Percentiles rank a stretch among this genome's conserved stretches.
Evolutionary conservation across 2,888 invertebrate genomes (phyloP).

Genomic region (Julus scandinavius): DNA sequence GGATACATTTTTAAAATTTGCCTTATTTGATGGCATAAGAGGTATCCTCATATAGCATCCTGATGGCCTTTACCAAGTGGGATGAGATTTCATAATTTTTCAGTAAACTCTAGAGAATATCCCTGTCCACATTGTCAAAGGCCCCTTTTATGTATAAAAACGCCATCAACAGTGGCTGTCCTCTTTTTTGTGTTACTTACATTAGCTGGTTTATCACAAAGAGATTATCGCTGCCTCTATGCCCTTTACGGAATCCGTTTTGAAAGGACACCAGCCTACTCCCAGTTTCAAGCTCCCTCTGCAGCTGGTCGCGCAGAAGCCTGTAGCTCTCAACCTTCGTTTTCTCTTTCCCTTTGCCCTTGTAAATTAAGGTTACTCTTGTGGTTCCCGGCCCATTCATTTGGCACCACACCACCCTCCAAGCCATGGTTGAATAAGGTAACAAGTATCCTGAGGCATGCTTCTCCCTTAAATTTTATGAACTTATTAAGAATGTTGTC

Average conservation of each 20-base stretch:
- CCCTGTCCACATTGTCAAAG: background rate
- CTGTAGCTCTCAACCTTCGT: too few species aligned
- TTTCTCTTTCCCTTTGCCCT: too few species aligned
- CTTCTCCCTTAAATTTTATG: too few species aligned
- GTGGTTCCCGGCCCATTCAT: background rate
- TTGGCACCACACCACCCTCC: background rate
- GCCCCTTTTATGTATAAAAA: background rate
- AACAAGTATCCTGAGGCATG: too few species aligned
- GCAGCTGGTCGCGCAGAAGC: background rate
- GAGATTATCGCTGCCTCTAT: background rate
- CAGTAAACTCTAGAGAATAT: too few species aligned
- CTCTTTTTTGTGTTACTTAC: background rate
- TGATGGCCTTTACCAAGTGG: too few species aligned
- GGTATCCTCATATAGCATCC: background rate
- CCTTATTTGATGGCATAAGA: background rate
- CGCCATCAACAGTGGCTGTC: background rate
- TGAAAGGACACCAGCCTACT: background rate
- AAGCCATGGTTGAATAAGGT: too few species aligned
- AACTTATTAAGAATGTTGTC: too few species aligned
- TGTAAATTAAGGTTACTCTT: too few species aligned
- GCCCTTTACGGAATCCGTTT: background rate
- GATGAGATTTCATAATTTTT: too few species aligned
- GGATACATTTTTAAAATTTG: background rate
- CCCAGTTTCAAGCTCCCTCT: background rate
- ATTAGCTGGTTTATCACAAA: background rate